Base-by-base conservation (phyloP, 1,140 invertebrate genomes). In the Akabosia matsudoensis region DNA sequence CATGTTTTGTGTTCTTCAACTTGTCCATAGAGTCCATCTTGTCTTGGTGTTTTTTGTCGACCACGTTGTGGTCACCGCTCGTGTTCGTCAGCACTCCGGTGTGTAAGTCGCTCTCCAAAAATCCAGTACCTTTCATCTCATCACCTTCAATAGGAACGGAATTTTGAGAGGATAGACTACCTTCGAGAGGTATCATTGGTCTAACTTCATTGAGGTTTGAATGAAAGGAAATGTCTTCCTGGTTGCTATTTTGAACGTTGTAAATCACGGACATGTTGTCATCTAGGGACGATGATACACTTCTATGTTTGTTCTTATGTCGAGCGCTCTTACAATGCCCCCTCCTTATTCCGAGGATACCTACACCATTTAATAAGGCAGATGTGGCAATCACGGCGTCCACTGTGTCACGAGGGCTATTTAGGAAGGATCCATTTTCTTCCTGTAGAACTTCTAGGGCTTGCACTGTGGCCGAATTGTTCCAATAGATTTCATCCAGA, bases 391-490 rank as follows among this genome's bases (percentile, higher is more conserved):
- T 85, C 1, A 93, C 87, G 3, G 91, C 91, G 79, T 92, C 90
- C 1, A 91, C 91, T 0, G 92, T 94, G 4, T 89, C 87, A 0
- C 89, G 88, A 3, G 92, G 88, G 54, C 84, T 85, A 80, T 90
- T 89, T 22, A 88, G 90, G 86, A 93, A 94, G 0, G 91, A 92
- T 4, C 93, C 93, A 81, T 93, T 91, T 0, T 88, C 83, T 28
- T 88, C 87, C 84, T 94, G 93, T 22, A 90, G 87, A 74, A 87
- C 87, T n/a, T 90, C 85, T 7, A 94, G 86, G 88, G 91, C 93
- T 18, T 88, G 85, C 3, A 91, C 86, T 0, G 92, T 92, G 0
- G 90, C 89, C 0, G 92, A 90, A 56, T 90, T 88, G 81, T 93
- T 93, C 92, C 92, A 94, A 78, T 87, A 88, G 70, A 67, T 54